phyloP scores from a whole-genome alignment of 2,797 vertebrate genomes.

The Acipenser ruthenus region DNA sequence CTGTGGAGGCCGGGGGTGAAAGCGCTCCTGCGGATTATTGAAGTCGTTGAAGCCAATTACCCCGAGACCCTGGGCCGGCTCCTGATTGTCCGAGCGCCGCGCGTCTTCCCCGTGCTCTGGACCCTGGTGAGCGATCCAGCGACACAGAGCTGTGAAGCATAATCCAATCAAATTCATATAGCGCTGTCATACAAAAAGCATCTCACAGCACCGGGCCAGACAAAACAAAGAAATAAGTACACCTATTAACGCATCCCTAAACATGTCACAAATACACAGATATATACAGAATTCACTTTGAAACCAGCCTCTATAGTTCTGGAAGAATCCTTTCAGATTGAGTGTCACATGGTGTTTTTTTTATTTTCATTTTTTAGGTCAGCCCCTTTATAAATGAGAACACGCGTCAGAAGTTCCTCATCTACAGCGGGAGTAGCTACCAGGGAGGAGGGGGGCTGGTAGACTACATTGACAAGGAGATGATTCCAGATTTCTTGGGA shows the following conservation, averaged over 20 bases:
- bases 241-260: no score
- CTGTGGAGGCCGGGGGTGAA: conserved; percentile 88
- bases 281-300: neutral
- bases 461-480: conserved; percentile 62
- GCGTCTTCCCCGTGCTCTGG: conserved; percentile 91
- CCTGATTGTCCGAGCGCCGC: conserved; percentile 78
- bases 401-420: conserved; percentile 67
- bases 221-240: no score
- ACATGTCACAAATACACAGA: no score
- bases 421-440: conserved; percentile 68
- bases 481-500: conserved; percentile 69
- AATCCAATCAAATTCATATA: no score
- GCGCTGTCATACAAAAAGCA: no score
- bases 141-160: no score
- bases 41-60: conserved; percentile 88
- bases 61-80: conserved; percentile 84
- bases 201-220: no score
- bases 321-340: no score
- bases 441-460: conserved; percentile 63
- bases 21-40: conserved; percentile 80
- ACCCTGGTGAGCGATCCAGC: conserved; percentile 68
- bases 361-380: conserved; percentile 41
- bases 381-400: conserved; percentile 75
- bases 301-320: neutral
- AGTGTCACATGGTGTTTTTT: neutral